These are phyloP conservation scores for Leptocoma aspasia DNA, from an alignment of 2,113 vertebrate genomes.

Conservation along the genomic window DNA sequence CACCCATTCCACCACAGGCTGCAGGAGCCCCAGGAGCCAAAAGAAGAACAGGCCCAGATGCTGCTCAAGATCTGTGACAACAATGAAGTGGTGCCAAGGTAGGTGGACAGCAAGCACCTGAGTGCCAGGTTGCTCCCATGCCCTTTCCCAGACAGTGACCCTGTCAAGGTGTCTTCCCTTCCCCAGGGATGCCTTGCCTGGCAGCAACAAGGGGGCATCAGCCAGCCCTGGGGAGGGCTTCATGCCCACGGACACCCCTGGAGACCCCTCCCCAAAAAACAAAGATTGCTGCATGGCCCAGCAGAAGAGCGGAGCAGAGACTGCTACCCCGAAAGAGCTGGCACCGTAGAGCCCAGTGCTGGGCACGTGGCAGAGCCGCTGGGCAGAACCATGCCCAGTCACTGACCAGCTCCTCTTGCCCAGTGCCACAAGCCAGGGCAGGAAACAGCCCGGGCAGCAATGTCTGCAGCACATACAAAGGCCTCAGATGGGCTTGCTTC, in stretches of 20 bases:
- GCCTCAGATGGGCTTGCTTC: not conserved
- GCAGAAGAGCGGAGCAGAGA: not conserved
- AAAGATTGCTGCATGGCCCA: slow-evolving; percentile 53
- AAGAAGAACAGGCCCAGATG: slow-evolving; percentile 71
- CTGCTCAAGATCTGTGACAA: slow-evolving; percentile 72
- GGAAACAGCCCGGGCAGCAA: accelerated
- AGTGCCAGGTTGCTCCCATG: accelerated
- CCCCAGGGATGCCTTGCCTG: slow-evolving; percentile 46
- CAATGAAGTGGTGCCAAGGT: slow-evolving; percentile 68
- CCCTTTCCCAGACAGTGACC: not conserved
- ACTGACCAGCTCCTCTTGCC: not conserved
- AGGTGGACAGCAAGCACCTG: accelerated
- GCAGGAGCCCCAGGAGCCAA: slow-evolving; percentile 72
- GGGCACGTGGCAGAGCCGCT: accelerated
- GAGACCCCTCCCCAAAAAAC: slow-evolving; percentile 61
- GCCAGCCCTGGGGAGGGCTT: not conserved
- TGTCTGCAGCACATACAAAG: not conserved
- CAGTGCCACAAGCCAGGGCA: not conserved
- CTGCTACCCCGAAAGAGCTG: not conserved
- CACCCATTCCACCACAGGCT: slow-evolving; percentile 34
- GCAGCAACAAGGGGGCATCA: slow-evolving; percentile 1
- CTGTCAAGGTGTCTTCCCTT: not conserved
- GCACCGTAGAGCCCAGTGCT: not conserved
- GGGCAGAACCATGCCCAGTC: accelerated
- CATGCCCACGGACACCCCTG: not conserved